phyloP scores from a whole-genome alignment of 2,797 vertebrate genomes.

The Gobionotothen gibberifrons region DNA sequence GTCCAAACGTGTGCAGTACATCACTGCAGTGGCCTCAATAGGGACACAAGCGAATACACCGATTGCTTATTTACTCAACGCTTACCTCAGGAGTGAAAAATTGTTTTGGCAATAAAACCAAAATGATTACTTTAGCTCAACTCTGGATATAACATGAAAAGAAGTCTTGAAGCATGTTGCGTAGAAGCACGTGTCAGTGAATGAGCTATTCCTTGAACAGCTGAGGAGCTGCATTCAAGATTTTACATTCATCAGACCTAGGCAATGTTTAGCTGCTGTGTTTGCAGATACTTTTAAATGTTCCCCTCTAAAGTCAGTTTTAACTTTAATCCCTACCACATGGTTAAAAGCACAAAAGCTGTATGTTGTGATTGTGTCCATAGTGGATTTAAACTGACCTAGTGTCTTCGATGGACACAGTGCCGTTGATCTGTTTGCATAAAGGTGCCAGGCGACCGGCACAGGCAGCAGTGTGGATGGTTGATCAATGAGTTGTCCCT shows the following conservation, averaged over 20 bases:
- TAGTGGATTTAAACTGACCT: conserved; percentile 29
- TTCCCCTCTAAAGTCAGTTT: conserved; percentile 31
- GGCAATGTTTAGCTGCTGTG: conserved; percentile 57
- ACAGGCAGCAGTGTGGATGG: conserved; percentile 73
- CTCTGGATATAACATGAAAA: conserved; percentile 46
- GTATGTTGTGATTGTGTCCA: conserved; percentile 30
- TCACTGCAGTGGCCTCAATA: conserved; percentile 4
- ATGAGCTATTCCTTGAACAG: conserved; percentile 47
- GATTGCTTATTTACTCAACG: conserved; percentile 48
- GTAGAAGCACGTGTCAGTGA: conserved; percentile 55
- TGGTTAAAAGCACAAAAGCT: conserved; percentile 43
- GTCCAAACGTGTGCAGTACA: conserved; percentile 12
- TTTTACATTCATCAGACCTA: conserved; percentile 76
- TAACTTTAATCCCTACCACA: conserved; percentile 31
- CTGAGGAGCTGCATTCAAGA: conserved; percentile 40
- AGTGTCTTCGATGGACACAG: conserved; percentile 63
- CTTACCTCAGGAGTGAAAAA: conserved; percentile 31
- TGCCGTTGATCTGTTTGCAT: conserved; percentile 80
- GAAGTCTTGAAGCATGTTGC: conserved; percentile 55
- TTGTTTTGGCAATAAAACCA: conserved; percentile 71
- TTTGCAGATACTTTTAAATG: conserved; percentile 46
- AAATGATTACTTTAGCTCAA: conserved; percentile 51
- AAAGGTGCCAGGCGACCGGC: conserved; percentile 67
- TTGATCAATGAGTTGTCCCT: conserved; percentile 47
- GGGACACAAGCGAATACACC: conserved; percentile 14